These are phyloP conservation scores for Dufourea novaeangliae DNA, from an alignment of 1,140 invertebrate genomes.

Conservation along the genomic window DNA sequence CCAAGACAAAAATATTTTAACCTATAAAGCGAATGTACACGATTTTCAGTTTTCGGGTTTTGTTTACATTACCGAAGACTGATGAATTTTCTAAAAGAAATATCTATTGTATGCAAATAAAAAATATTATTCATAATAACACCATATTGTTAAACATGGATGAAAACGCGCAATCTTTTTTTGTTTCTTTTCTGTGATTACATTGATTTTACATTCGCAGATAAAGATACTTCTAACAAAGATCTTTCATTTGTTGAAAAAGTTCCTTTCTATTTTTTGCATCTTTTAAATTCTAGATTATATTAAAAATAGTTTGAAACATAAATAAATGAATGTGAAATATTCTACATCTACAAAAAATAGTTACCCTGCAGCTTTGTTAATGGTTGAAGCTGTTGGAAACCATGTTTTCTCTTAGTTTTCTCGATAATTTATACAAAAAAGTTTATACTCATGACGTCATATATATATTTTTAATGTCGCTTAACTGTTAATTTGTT, in stretches of 20 bases:
- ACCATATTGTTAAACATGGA: conserved; percentile 3
- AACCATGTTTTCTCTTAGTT: conserved; percentile 30
- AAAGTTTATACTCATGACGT: conserved; percentile 16
- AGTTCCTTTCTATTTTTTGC: conserved; percentile 1
- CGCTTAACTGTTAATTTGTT: conserved; percentile 7
- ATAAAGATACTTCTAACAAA: conserved; percentile 4
- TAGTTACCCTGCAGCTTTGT: conserved; percentile 37
- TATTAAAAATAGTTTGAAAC: conserved; percentile 30
- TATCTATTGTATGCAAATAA: background rate
- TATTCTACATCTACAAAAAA: conserved; percentile 39
- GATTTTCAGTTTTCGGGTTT: background rate
- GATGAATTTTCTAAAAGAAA: background rate
- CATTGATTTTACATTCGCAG: conserved; percentile 10
- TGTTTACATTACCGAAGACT: background rate
- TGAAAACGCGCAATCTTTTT: background rate
- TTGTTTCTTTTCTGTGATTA: background rate
- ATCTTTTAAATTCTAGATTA: conserved; percentile 1
- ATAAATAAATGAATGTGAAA: conserved; percentile 58
- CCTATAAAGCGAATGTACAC: conserved; percentile 17
- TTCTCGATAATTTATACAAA: conserved; percentile 30
- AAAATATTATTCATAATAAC: background rate
- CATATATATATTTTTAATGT: conserved; percentile 21
- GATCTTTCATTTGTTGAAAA: background rate
- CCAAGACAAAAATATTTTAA: conserved; percentile 1
- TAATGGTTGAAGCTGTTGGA: conserved; percentile 44